These are phyloP conservation scores for Athalia circularis DNA, from an alignment of 2,888 invertebrate species.

Conservation along the genomic window DNA sequence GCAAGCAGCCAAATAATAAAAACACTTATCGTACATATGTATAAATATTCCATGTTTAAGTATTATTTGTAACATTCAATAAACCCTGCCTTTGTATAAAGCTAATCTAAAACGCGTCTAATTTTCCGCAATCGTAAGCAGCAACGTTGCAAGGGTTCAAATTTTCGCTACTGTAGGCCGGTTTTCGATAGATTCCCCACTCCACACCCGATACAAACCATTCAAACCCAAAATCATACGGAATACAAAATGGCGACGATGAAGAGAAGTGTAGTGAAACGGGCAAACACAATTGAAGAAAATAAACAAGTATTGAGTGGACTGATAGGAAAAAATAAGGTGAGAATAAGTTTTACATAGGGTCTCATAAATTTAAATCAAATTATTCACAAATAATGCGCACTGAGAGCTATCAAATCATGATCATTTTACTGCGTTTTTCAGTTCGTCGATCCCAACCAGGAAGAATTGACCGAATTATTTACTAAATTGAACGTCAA, in stretches of 20 bases:
- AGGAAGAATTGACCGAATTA: constrained; percentile 59
- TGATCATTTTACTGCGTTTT: constrained; percentile 33
- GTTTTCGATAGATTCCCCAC: no score
- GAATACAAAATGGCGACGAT: constrained; percentile 59
- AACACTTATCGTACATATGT: background rate
- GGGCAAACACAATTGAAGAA: constrained; percentile 58
- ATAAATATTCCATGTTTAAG: background rate
- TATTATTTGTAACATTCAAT: background rate
- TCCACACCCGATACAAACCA: background rate
- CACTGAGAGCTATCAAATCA: background rate
- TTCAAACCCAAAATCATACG: background rate
- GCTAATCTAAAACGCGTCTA: background rate
- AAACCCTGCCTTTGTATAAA: constrained; percentile 5
- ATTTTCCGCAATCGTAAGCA: background rate
- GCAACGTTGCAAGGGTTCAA: background rate
- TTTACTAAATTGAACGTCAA: constrained; percentile 61
- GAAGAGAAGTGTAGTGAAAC: constrained; percentile 49
- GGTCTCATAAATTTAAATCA: background rate
- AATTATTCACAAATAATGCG: background rate
- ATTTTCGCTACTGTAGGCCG: background rate
- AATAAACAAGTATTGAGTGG: constrained; percentile 59
- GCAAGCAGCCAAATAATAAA: background rate
- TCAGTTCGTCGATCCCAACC: constrained; percentile 58
- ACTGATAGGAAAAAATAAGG: constrained; percentile 56
- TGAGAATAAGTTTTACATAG: constrained; percentile 47